A percentile compares a stretch with the other conserved stretches of the same genome.
Evolutionary conservation across 2,888 invertebrate genomes (phyloP).

Genomic region (Heliconius ismenius): DNA sequence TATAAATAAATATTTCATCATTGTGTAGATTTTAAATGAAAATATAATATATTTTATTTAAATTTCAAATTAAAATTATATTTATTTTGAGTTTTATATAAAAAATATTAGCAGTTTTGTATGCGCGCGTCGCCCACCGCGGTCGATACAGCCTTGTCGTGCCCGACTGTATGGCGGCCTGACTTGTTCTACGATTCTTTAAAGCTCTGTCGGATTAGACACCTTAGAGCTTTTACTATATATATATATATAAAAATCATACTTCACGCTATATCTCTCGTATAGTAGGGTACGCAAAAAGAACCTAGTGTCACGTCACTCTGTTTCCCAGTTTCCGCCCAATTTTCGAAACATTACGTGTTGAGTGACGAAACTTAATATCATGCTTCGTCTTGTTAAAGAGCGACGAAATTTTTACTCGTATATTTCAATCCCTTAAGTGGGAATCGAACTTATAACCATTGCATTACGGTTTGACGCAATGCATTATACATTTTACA

Average conservation of each 20-base stretch:
- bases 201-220: conserved; percentile 45
- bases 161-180: conserved; percentile 73
- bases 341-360: background rate
- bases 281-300: no score
- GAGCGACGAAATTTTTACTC: background rate
- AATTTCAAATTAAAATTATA: conserved; percentile 30
- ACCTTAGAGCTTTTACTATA: conserved; percentile 17
- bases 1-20: background rate
- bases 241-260: background rate
- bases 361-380: background rate
- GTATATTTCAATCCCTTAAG: background rate
- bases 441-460: background rate
- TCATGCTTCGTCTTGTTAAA: background rate
- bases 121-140: conserved; percentile 73
- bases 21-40: background rate
- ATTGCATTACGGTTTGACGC: background rate
- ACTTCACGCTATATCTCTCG: no score
- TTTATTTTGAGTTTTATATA: conserved; percentile 49
- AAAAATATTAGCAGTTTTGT: conserved; percentile 56
- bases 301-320: no score
- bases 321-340: no score
- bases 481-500: no score
- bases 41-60: conserved; percentile 17
- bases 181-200: conserved; percentile 71
- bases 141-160: conserved; percentile 78